These are phyloP conservation scores for Macrobrachium rosenbergii DNA, from an alignment of 1,140 invertebrate species.

Conservation along the genomic window DNA sequence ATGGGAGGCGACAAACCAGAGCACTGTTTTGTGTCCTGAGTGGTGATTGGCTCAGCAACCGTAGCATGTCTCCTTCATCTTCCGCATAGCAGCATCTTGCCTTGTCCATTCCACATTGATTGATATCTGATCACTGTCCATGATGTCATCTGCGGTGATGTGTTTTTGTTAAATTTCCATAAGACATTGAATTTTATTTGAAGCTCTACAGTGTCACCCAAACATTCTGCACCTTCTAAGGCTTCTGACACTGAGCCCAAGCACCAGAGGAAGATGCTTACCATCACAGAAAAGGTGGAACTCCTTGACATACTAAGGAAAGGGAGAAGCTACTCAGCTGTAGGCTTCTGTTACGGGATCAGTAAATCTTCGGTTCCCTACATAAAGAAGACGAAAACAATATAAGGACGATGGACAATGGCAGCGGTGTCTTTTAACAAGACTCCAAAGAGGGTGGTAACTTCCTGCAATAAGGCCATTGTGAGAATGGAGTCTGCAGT, in stretches of 20 bases:
- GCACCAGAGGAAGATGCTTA: constrained; percentile 49
- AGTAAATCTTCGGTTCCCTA: constrained; percentile 15
- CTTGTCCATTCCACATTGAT: neutral
- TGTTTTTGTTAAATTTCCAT: neutral
- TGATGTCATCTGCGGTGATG: no score
- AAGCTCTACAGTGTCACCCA: constrained; percentile 1
- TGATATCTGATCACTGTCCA: neutral
- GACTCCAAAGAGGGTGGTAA: neutral
- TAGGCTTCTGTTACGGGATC: neutral
- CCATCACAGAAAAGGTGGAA: constrained; percentile 57
- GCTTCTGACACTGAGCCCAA: constrained; percentile 4
- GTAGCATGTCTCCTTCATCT: no score
- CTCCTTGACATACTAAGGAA: constrained; percentile 58
- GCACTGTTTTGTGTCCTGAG: neutral
- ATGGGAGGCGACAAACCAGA: neutral
- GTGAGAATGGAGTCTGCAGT: neutral
- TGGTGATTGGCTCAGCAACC: neutral
- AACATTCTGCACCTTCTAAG: constrained; percentile 29
- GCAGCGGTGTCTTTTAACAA: constrained; percentile 20
- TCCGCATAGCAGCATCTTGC: no score
- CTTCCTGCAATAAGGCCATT: no score
- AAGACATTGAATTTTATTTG: neutral
- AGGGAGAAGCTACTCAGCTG: constrained; percentile 46
- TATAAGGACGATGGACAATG: constrained; percentile 9
- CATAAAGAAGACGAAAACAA: constrained; percentile 7